These are phyloP conservation scores for Chrysolina haemoptera DNA, from an alignment of 2,888 invertebrate genomes.

Conservation along the genomic window DNA sequence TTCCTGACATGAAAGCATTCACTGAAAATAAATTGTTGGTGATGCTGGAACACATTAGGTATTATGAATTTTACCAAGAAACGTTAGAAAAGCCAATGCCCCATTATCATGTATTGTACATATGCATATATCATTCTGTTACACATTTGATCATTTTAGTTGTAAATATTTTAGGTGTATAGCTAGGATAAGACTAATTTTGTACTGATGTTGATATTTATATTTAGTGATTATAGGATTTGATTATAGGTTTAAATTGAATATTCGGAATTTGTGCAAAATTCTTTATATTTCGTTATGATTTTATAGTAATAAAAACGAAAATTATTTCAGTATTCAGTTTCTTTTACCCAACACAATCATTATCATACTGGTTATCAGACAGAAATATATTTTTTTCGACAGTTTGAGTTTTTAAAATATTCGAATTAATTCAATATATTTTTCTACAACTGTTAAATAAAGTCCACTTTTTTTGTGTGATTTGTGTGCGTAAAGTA, in stretches of 20 bases:
- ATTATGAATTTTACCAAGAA: constrained; percentile 21
- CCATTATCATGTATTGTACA: constrained; percentile 45
- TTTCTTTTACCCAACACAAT: too few relatives aligned
- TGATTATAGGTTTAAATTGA: background rate
- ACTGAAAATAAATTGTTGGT: background rate
- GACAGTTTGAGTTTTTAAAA: too few relatives aligned
- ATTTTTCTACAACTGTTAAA: too few relatives aligned
- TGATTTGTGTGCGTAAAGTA: too few relatives aligned
- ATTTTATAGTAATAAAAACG: background rate
- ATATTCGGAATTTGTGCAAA: background rate
- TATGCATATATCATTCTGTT: constrained; percentile 45
- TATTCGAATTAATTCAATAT: too few relatives aligned
- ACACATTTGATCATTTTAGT: constrained; percentile 28
- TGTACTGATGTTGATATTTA: constrained; percentile 50
- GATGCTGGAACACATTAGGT: background rate
- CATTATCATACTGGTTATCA: too few relatives aligned
- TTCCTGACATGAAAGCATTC: too few relatives aligned
- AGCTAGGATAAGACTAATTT: constrained; percentile 33
- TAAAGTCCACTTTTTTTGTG: too few relatives aligned
- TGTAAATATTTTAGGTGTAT: constrained; percentile 22
- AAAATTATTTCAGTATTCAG: too few relatives aligned
- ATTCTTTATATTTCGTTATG: background rate
- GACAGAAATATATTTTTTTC: too few relatives aligned
- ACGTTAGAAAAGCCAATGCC: constrained; percentile 22
- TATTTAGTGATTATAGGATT: constrained; percentile 26